Evolutionary conservation across 1,140 invertebrate species (phyloP).

Genomic region (Eupristina koningsbergeri): DNA sequence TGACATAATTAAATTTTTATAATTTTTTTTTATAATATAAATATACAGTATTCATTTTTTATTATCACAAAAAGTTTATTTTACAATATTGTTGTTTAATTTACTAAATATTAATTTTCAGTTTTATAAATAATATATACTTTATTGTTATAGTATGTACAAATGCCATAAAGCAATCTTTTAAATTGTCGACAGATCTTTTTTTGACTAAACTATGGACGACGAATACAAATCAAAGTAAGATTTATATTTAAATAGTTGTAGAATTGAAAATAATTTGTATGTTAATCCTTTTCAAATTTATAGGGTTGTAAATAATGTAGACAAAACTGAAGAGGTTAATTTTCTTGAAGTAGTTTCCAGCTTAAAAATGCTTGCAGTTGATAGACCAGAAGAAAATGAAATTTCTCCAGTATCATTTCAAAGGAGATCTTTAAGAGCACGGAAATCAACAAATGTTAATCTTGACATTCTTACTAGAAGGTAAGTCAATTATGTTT

Average conservation of each 20-base stretch:
- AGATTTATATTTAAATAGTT: conserved; percentile 6
- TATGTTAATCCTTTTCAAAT: conserved; percentile 44
- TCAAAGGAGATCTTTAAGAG: conserved; percentile 54
- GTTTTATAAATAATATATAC: not conserved
- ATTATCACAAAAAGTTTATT: no score
- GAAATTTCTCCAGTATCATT: conserved; percentile 14
- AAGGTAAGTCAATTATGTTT: conserved; percentile 58
- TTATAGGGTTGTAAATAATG: conserved; percentile 9
- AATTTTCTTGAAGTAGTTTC: conserved; percentile 65
- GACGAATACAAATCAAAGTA: conserved; percentile 30
- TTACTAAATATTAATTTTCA: no score
- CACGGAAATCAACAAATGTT: conserved; percentile 51
- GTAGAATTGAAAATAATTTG: conserved; percentile 67
- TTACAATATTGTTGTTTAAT: no score
- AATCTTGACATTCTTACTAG: conserved; percentile 57
- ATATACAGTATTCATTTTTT: no score
- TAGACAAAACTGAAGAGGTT: conserved; percentile 46
- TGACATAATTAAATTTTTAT: no score
- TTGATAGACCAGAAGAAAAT: conserved; percentile 52
- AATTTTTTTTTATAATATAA: no score
- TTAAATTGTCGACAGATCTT: not conserved
- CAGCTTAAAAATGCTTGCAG: conserved; percentile 64
- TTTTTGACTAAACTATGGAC: conserved; percentile 19
- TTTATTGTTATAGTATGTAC: not conserved
- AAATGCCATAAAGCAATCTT: not conserved